These are phyloP conservation scores for Montipora capitata DNA, from an alignment of 92 coral and sea anemone species.

Conservation along the genomic window DNA sequence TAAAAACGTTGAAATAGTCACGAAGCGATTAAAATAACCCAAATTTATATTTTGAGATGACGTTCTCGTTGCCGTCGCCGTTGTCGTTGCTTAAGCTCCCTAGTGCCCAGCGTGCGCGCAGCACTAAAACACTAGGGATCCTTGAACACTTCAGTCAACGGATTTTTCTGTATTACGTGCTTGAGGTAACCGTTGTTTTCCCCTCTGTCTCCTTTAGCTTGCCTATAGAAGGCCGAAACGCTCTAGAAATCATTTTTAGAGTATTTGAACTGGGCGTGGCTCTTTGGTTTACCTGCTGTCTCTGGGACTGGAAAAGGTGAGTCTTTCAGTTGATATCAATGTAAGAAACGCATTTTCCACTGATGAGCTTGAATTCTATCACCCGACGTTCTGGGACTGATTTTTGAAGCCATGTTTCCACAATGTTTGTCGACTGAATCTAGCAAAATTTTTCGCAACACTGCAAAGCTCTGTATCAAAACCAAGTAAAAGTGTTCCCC, in stretches of 20 bases:
- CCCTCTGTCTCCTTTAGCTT: not conserved
- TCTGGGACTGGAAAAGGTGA: slow-evolving; percentile 97
- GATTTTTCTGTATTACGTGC: not conserved
- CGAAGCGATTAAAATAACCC: no score
- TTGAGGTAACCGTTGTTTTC: not conserved
- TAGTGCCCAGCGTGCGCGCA: no score
- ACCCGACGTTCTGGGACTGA: not conserved
- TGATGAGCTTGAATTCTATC: not conserved
- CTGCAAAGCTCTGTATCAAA: no score
- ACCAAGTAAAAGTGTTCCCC: no score
- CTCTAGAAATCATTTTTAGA: slow-evolving; percentile 88
- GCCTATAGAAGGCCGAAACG: slow-evolving; percentile 83
- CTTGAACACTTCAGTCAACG: no score
- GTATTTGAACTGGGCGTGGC: slow-evolving; percentile 97
- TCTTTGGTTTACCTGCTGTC: slow-evolving; percentile 96
- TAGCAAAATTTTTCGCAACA: no score
- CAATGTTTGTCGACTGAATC: no score
- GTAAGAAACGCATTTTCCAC: not conserved
- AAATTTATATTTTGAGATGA: no score
- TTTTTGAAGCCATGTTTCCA: not conserved
- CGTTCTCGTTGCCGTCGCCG: no score
- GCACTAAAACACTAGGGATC: no score
- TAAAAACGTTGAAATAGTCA: no score
- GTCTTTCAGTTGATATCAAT: not conserved
- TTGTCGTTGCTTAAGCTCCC: no score